Conservation (phyloP, 2,797 vertebrate species). For the Coracias cyanogaster region DNA sequence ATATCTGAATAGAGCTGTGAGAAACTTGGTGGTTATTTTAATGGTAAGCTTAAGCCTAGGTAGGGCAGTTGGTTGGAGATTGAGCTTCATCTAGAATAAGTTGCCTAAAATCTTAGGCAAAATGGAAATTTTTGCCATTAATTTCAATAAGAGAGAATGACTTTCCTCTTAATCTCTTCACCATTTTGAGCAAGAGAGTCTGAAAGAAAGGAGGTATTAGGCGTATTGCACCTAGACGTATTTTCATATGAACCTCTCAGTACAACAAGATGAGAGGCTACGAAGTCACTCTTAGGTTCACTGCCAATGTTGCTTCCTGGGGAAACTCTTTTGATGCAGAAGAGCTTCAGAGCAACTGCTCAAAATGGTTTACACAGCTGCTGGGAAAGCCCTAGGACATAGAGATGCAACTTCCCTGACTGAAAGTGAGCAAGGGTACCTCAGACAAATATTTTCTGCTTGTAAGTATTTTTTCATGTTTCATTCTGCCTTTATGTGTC, state of each 20-base stretch:
- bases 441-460: not conserved
- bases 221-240: fast-evolving
- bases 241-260: not conserved
- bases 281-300: not conserved
- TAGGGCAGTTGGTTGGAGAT: not conserved
- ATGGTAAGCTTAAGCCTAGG: not conserved
- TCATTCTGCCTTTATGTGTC: not conserved
- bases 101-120: not conserved
- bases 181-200: not conserved
- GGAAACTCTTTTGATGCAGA: not conserved
- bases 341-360: not conserved
- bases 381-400: not conserved
- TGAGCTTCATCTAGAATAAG: not conserved
- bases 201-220: not conserved
- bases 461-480: not conserved
- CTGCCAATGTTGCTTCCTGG: not conserved
- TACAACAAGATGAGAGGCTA: not conserved
- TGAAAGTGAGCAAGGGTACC: not conserved
- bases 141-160: not conserved
- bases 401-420: not conserved
- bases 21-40: not conserved
- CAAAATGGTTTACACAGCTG: not conserved
- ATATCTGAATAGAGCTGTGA: not conserved
- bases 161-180: not conserved
- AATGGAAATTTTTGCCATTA: not conserved